Conservation (phyloP, 1,140 invertebrate species). For the Mya arenaria region DNA sequence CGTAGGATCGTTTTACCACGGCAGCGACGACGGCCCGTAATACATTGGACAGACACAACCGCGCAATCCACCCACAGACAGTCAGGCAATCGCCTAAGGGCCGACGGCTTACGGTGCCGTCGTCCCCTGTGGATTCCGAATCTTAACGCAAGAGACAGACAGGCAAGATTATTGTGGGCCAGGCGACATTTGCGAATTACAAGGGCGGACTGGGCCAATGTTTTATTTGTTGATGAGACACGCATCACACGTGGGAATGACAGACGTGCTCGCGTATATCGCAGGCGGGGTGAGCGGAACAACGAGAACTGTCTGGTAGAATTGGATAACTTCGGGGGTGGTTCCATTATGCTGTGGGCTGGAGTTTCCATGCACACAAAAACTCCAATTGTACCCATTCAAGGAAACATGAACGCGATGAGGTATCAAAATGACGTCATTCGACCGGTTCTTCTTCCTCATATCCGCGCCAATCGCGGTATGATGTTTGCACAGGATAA, state of each 20-base stretch:
- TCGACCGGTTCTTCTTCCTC: no score
- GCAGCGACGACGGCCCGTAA: no score
- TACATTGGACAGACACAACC: no score
- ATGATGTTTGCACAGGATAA: no score
- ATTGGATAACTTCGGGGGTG: not conserved
- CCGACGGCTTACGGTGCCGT: not conserved
- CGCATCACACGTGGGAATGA: slow-evolving; percentile 1
- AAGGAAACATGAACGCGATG: no score
- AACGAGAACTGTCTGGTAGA: not conserved
- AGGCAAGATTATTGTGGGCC: slow-evolving; percentile 8
- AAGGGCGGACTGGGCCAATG: slow-evolving; percentile 25
- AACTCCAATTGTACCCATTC: no score
- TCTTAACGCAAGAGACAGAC: not conserved
- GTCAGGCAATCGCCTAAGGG: slow-evolving; percentile 22
- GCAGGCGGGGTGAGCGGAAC: slow-evolving; percentile 6
- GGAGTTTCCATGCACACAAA: no score
- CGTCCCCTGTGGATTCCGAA: not conserved
- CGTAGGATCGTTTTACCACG: no score
- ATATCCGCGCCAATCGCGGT: no score
- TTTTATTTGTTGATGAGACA: slow-evolving; percentile 20
- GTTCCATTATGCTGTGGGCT: no score
- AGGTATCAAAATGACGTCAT: no score
- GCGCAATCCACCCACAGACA: no score
- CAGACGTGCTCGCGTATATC: not conserved
- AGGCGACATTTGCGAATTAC: slow-evolving; percentile 17